phyloP scores from a whole-genome alignment of 1,140 invertebrate genomes.

The Manduca sexta region DNA sequence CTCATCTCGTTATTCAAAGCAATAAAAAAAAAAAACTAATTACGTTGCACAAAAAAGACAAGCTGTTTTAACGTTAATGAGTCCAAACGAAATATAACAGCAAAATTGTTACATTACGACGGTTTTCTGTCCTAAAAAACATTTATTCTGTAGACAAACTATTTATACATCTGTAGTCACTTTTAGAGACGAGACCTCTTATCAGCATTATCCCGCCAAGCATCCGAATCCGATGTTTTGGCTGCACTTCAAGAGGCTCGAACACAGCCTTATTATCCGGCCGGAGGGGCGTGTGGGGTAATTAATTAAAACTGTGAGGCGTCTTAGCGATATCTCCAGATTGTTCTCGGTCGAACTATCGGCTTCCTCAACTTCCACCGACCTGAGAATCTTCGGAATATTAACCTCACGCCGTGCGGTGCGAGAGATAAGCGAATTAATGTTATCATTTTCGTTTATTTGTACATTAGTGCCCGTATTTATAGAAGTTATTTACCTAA shows the following conservation, averaged over 20 bases:
- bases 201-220: not conserved
- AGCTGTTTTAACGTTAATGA: no score
- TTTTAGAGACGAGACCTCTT: no score
- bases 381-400: conserved; percentile 36
- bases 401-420: conserved; percentile 5
- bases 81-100: no score
- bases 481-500: no score
- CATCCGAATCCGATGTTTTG: not conserved
- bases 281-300: conserved; percentile 12
- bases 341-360: conserved; percentile 34
- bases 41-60: no score
- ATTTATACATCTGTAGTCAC: not conserved
- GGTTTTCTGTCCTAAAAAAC: no score
- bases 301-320: conserved; percentile 45
- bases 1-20: no score
- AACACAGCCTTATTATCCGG: conserved; percentile 8
- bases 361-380: conserved; percentile 34
- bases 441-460: no score
- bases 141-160: no score
- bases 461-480: no score
- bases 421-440: conserved; percentile 6
- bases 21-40: no score
- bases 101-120: no score
- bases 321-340: conserved; percentile 37
- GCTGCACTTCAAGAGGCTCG: conserved; percentile 4